Base-by-base conservation (phyloP, 2,113 vertebrate genomes). In the Thunnus thynnus region DNA sequence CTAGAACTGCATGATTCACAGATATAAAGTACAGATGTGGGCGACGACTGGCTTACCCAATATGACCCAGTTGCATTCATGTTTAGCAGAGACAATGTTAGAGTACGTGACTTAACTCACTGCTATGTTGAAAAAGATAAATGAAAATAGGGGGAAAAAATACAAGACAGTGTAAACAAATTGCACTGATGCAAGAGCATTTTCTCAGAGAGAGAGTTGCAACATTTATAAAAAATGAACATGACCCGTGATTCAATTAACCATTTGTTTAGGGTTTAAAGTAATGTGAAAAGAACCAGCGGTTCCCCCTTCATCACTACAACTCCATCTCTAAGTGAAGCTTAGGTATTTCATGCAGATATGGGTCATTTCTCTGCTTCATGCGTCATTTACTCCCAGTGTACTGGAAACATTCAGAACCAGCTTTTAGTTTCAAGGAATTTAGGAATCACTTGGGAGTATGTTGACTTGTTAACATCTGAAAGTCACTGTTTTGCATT, bases 1-100 rank as follows among this genome's bases (percentile, higher is more conserved):
- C 32, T 22, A 47, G 3, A 64, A 16, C 7, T 48, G 17, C 3
- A 51, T 76, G 70, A 72, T 61, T 86, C 62, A 72, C 72, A 71
- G 60, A 47, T 47, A 84, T 58, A 30, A 54, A 51, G 18, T n/a
- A 10, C 13, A 8, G 10, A 68, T 63, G 64, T 78, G 65, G 77
- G 80, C 10, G 20, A 60, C 50, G 20, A 60, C 50, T 36, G 6
- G 10, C 14, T 58, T 46, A 58, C 46, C 25, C 14, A 70, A n/a
- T 5, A 20, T 20, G 48, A 36, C 5, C 9, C 27, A 17, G 57
- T 12, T 30, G 13, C 27, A 56, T 20, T 67, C 44, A 25, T 51
- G 20, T 50, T 17, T 7, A 67, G 25, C 30, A 18, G 18, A 25
- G 36, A 27, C 13, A 7, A 22, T 17, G 30, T 18, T n/a, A 52